These are phyloP conservation scores for Meloidogyne exigua DNA, from an alignment of 1,140 invertebrate species.

Conservation along the genomic window DNA sequence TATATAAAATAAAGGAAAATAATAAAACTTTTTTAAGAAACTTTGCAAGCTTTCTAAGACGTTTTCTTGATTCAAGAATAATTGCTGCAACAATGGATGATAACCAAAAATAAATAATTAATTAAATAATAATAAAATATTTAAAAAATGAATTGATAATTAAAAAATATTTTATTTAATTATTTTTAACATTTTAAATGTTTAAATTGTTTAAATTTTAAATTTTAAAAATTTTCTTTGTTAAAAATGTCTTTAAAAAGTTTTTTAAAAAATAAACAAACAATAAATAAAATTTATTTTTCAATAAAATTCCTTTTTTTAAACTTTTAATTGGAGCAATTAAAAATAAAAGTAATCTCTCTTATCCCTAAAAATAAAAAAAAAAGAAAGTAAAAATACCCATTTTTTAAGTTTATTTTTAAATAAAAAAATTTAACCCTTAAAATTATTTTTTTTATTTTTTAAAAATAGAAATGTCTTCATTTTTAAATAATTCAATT, in stretches of 20 bases:
- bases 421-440: too few species aligned
- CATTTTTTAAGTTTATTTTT: background rate
- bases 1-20: background rate
- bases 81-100: background rate
- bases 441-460: background rate
- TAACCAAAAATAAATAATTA: background rate
- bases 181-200: too few species aligned
- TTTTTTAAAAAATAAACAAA: too few species aligned
- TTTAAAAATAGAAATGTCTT: too few species aligned
- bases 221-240: too few species aligned
- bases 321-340: slow-evolving; percentile 5
- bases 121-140: too few species aligned
- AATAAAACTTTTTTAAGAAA: background rate
- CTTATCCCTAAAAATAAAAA: background rate
- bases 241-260: too few species aligned
- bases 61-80: background rate
- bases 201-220: too few species aligned
- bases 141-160: background rate
- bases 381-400: background rate
- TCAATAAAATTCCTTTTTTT: background rate
- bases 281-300: too few species aligned
- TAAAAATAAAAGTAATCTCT: background rate
- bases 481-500: too few species aligned
- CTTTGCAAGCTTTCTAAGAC: background rate
- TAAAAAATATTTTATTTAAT: background rate